Evolutionary conservation across 2,888 invertebrate species (phyloP).

Genomic region (Eupsilia transversa): DNA sequence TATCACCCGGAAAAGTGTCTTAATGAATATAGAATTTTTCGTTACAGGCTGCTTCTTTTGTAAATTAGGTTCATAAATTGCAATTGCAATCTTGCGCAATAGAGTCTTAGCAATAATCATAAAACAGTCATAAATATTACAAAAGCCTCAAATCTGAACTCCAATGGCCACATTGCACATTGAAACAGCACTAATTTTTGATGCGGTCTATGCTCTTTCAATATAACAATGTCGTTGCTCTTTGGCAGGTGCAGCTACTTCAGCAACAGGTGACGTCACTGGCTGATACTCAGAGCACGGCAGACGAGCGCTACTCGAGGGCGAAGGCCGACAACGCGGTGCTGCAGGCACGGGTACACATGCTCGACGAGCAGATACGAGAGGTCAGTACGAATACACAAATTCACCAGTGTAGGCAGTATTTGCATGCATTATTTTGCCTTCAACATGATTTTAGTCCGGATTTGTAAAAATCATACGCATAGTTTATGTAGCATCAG

Average conservation of each 20-base stretch:
- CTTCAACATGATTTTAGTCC: background rate
- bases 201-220: background rate
- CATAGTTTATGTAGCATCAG: background rate
- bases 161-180: too few species aligned
- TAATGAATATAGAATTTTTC: background rate
- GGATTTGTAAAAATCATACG: background rate
- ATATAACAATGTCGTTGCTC: slow-evolving; percentile 48
- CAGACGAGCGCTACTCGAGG: slow-evolving; percentile 96
- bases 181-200: too few species aligned
- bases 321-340: slow-evolving; percentile 98
- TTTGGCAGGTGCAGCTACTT: slow-evolving; percentile 95
- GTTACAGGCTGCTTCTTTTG: background rate
- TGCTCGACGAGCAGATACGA: slow-evolving; percentile 97
- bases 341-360: slow-evolving; percentile 96
- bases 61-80: background rate
- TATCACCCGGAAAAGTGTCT: background rate
- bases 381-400: slow-evolving; percentile 85
- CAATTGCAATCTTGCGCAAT: background rate
- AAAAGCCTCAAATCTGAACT: too few species aligned
- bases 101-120: background rate
- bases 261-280: slow-evolving; percentile 97
- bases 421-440: background rate
- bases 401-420: background rate
- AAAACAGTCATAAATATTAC: background rate
- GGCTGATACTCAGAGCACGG: slow-evolving; percentile 96